A percentile compares a stretch with the other conserved stretches of the same genome.
These are phyloP conservation scores for Serilophus lunatus DNA, from an alignment of 2,113 vertebrate genomes.

Conservation along the genomic window DNA sequence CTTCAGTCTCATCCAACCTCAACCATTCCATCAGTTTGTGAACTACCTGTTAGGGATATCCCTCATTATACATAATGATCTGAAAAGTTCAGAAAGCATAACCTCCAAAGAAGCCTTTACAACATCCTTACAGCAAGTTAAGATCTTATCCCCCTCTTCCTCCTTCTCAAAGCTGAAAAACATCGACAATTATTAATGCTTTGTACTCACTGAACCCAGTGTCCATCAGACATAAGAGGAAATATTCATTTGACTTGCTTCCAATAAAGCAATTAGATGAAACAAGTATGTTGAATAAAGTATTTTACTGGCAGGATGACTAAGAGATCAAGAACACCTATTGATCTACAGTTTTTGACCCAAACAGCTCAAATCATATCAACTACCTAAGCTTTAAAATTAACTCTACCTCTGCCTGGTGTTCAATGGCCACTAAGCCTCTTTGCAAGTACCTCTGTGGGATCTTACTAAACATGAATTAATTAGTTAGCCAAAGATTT, in stretches of 20 bases:
- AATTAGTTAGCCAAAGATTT: background rate
- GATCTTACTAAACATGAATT: background rate
- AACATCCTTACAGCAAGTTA: background rate
- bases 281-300: slow-evolving; percentile 24
- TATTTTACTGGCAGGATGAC: slow-evolving; percentile 55
- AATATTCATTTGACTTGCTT: slow-evolving; percentile 47
- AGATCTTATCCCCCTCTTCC: background rate
- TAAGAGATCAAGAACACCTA: slow-evolving; percentile 35
- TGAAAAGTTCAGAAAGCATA: background rate
- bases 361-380: background rate
- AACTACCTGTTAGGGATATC: background rate
- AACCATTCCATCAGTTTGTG: background rate
- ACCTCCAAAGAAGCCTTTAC: background rate
- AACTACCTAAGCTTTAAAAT: background rate
- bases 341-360: slow-evolving; percentile 10
- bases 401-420: background rate
- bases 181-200: background rate
- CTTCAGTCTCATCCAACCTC: background rate
- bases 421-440: background rate
- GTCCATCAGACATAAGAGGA: background rate
- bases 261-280: slow-evolving; percentile 65
- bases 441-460: background rate
- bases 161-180: background rate
- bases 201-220: background rate
- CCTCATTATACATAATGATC: background rate